These are phyloP conservation scores for Heliconius erato DNA, from an alignment of 2,888 invertebrate species.

Conservation along the genomic window DNA sequence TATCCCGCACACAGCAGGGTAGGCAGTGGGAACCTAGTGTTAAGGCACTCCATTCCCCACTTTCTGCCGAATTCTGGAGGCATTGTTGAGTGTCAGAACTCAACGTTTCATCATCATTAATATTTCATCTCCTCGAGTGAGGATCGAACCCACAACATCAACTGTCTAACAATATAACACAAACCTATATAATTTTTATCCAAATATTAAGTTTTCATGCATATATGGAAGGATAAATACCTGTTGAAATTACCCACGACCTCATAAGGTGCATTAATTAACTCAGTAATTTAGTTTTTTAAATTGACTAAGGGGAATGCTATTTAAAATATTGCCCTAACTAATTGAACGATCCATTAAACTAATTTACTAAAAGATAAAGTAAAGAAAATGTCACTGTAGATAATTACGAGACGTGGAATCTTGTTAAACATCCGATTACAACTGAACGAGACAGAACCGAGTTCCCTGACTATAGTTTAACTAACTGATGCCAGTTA, in stretches of 20 bases:
- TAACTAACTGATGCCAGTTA: background rate
- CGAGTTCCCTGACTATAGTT: background rate
- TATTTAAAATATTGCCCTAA: constrained; percentile 26
- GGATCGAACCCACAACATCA: no score
- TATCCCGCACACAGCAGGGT: no score
- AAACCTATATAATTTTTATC: background rate
- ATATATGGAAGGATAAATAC: background rate
- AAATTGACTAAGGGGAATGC: constrained; percentile 1
- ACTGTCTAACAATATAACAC: no score
- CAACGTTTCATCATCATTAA: no score
- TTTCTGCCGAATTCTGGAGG: no score
- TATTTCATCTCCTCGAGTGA: no score
- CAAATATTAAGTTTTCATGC: background rate
- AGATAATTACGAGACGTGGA: constrained; percentile 56
- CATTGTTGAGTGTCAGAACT: no score
- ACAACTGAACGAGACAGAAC: constrained; percentile 37
- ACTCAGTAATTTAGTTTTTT: no score
- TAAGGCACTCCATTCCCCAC: no score
- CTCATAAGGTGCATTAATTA: background rate
- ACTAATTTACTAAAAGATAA: constrained; percentile 33
- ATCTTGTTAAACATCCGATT: constrained; percentile 60
- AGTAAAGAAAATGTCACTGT: constrained; percentile 46
- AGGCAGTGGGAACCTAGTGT: no score
- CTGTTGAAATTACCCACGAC: background rate
- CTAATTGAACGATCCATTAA: constrained; percentile 53